phyloP scores from a whole-genome alignment of 1,140 invertebrate genomes.

The Protaetia brevitarsis region DNA sequence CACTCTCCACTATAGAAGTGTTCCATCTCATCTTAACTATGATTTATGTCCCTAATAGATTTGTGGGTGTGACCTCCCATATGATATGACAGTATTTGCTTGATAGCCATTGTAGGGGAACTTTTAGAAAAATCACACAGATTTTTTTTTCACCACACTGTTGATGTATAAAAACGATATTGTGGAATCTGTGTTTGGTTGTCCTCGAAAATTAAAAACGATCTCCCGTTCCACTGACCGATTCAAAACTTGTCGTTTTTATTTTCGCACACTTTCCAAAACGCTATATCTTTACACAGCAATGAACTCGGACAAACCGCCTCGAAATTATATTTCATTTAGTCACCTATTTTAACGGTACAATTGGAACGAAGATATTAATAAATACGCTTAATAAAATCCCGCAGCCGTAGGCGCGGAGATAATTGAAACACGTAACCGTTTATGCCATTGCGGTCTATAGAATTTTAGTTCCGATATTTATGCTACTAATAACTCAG shows the following conservation, averaged over 20 bases:
- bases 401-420: background rate
- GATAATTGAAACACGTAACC: conserved; percentile 3
- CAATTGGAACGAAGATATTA: conserved; percentile 10
- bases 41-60: too few species aligned
- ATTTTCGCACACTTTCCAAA: background rate
- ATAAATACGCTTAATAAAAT: background rate
- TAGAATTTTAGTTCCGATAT: conserved; percentile 2
- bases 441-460: background rate
- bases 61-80: too few species aligned
- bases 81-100: too few species aligned
- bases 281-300: background rate
- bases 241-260: background rate
- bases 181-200: background rate
- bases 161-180: too few species aligned
- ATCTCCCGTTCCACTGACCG: background rate
- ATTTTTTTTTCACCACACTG: too few species aligned
- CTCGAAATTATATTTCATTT: background rate
- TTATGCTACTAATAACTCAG: background rate
- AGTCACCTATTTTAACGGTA: background rate
- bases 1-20: too few species aligned
- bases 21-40: too few species aligned
- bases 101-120: too few species aligned
- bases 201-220: background rate
- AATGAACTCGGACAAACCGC: background rate
- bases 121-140: too few species aligned